Conservation (phyloP, 2,888 invertebrate species). For the Drosophila cracens region DNA sequence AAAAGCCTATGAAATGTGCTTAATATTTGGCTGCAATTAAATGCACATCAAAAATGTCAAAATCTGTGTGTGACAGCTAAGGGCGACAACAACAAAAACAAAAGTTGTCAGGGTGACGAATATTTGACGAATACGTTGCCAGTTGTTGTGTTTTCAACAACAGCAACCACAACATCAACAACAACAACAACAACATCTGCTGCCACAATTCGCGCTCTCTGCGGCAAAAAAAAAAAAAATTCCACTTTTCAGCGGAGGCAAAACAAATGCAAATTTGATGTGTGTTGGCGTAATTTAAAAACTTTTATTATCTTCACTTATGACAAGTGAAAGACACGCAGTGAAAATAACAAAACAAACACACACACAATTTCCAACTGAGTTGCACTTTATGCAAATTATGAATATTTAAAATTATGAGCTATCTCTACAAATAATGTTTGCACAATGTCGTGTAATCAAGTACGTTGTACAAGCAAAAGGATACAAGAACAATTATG, state of each 20-base stretch:
- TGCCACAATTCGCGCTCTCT: conserved; percentile 1
- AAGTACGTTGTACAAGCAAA: conserved; percentile 39
- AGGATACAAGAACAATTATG: conserved; percentile 6
- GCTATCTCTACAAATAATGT: conserved; percentile 60
- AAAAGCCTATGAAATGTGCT: conserved; percentile 12
- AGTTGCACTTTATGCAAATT: conserved; percentile 70
- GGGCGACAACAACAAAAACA: conserved; percentile 21
- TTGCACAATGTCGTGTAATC: conserved; percentile 60
- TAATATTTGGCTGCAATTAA: conserved; percentile 66
- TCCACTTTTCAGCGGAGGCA: conserved; percentile 38
- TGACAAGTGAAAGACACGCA: conserved; percentile 30
- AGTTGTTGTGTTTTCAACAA: conserved; percentile 1
- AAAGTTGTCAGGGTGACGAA: conserved; percentile 38
- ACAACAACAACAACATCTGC: conserved; percentile 21
- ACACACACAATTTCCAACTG: conserved; percentile 48
- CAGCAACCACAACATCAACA: neutral
- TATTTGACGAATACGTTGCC: conserved; percentile 38
- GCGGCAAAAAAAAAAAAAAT: conserved; percentile 35
- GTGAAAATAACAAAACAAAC: conserved; percentile 5
- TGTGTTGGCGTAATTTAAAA: conserved; percentile 66
- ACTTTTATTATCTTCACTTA: conserved; percentile 62
- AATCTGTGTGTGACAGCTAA: conserved; percentile 47
- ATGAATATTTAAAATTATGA: conserved; percentile 66
- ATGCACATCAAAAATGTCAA: conserved; percentile 71
- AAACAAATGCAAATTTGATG: conserved; percentile 21